These are phyloP conservation scores for Patella ulyssiponensis DNA, from an alignment of 2,888 invertebrate genomes.

Conservation along the genomic window DNA sequence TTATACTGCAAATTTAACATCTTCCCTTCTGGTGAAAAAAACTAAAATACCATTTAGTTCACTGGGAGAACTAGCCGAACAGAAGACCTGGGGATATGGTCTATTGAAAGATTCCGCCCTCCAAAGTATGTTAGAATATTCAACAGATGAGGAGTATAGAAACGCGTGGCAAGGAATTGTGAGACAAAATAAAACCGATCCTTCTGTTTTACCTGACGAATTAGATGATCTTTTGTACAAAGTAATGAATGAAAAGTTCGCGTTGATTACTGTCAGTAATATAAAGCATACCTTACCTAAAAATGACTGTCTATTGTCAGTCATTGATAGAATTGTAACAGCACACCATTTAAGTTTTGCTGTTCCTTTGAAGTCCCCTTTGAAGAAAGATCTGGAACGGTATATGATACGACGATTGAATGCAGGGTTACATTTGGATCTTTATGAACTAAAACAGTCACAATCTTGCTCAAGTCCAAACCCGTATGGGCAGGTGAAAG, in stretches of 20 bases:
- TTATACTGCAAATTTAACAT: constrained; percentile 15
- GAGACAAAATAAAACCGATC: neutral
- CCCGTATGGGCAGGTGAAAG: no score
- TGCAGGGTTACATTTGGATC: neutral
- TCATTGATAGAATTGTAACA: neutral
- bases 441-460: no score
- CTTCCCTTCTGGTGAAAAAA: neutral
- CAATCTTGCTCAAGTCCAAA: no score
- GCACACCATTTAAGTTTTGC: neutral
- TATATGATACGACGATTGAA: neutral
- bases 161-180: neutral
- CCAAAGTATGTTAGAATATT: neutral
- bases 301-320: neutral
- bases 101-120: neutral
- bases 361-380: neutral
- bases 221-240: neutral
- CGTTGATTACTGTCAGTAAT: neutral
- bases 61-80: neutral
- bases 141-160: neutral
- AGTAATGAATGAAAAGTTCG: neutral
- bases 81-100: neutral
- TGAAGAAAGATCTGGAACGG: neutral
- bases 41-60: neutral
- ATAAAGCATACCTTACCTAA: no score
- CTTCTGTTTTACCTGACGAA: neutral